Percentiles rank a stretch among this genome's conserved stretches.
These are phyloP conservation scores for Plectus sambesii DNA, from an alignment of 1,140 invertebrate species.

Conservation along the genomic window DNA sequence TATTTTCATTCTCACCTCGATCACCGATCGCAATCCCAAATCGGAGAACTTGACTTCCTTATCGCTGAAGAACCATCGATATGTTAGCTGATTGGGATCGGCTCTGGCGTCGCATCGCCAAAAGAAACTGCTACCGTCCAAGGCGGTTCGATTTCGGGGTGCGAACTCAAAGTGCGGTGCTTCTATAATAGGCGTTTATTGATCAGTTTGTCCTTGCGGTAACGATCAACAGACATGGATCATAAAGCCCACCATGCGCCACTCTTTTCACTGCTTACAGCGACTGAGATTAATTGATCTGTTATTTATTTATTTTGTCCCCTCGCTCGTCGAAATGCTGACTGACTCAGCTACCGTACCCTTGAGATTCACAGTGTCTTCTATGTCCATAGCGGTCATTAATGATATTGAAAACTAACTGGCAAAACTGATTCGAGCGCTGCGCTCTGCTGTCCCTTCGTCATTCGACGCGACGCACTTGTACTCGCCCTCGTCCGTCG, in stretches of 20 bases:
- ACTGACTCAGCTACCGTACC: too few relatives aligned
- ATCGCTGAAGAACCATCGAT: conserved; percentile 28
- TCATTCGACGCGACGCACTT: conserved; percentile 21
- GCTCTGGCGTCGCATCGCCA: conserved; percentile 33
- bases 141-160: conserved; percentile 33
- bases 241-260: too few relatives aligned
- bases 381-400: conserved; percentile 12
- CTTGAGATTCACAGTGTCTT: too few relatives aligned
- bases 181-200: too few relatives aligned
- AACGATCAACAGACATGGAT: too few relatives aligned
- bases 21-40: conserved; percentile 17
- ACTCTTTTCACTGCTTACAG: too few relatives aligned
- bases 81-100: conserved; percentile 21
- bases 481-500: conserved; percentile 27
- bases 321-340: too few relatives aligned
- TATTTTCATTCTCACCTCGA: conserved; percentile 24
- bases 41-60: conserved; percentile 20
- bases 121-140: conserved; percentile 34
- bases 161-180: conserved; percentile 14
- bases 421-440: conserved; percentile 8
- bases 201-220: too few relatives aligned
- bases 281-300: too few relatives aligned
- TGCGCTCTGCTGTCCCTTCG: conserved; percentile 15
- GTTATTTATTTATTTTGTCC: too few relatives aligned
- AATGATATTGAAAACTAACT: conserved; percentile 16